A percentile compares a stretch with the other conserved stretches of the same genome.
phyloP scores from a whole-genome alignment of 2,888 invertebrate species.

The Argyra leucocephala region DNA sequence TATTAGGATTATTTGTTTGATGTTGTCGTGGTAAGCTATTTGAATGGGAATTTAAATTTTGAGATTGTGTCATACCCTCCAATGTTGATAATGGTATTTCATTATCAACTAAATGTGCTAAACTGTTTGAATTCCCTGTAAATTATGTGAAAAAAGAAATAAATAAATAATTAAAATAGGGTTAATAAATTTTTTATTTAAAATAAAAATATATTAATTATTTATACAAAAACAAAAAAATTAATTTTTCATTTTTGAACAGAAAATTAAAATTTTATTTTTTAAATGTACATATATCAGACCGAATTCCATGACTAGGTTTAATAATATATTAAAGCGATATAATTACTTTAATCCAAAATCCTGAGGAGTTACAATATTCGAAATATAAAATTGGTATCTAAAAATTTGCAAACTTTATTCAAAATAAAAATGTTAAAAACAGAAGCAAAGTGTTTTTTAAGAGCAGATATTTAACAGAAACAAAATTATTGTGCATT shows the following conservation, averaged over 20 bases:
- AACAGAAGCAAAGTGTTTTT: too few relatives aligned
- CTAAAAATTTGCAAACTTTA: too few relatives aligned
- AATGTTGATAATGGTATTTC: conserved; percentile 52
- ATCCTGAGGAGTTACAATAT: too few relatives aligned
- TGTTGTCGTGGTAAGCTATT: not conserved
- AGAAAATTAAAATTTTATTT: conserved; percentile 14
- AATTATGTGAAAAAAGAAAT: conserved; percentile 16
- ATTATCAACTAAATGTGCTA: conserved; percentile 55
- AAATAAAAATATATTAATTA: not conserved
- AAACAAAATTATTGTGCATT: too few relatives aligned
- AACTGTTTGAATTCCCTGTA: conserved; percentile 57
- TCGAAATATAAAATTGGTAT: too few relatives aligned
- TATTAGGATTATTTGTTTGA: not conserved
- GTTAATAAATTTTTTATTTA: not conserved
- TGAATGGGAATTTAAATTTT: not conserved
- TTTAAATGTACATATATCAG: too few relatives aligned
- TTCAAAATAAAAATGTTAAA: too few relatives aligned
- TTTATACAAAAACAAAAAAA: conserved; percentile 17
- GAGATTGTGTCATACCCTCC: conserved; percentile 32
- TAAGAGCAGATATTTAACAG: too few relatives aligned
- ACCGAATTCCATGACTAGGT: too few relatives aligned
- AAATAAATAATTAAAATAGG: conserved; percentile 31
- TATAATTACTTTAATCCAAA: too few relatives aligned
- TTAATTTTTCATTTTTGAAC: too few relatives aligned
- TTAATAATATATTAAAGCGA: too few relatives aligned